A percentile compares a stretch with the other conserved stretches of the same genome.
Conservation (phyloP, 1,140 invertebrate genomes). For the Latrodectus geometricus region DNA sequence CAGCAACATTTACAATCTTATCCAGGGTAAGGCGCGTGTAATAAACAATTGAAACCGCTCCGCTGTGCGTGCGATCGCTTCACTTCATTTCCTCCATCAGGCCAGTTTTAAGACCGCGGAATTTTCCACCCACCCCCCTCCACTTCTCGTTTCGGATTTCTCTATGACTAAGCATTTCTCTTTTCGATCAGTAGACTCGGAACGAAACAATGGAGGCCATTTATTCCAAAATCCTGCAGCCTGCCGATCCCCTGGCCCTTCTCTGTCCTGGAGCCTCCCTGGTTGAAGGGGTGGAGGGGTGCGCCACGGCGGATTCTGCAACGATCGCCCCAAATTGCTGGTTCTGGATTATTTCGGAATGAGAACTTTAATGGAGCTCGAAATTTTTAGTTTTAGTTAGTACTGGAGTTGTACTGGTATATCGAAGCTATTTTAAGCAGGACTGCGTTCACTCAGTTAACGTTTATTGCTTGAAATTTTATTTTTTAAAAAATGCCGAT, state of each 20-base stretch:
- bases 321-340: not conserved
- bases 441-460: too few species aligned
- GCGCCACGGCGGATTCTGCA: not conserved
- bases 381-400: too few species aligned
- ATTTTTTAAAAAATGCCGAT: too few species aligned
- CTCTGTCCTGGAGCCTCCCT: too few species aligned
- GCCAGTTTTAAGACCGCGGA: not conserved
- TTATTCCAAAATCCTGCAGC: not conserved
- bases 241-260: not conserved
- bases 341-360: not conserved
- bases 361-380: not conserved
- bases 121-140: not conserved
- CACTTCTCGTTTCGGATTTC: not conserved
- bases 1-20: not conserved
- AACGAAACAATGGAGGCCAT: not conserved
- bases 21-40: too few species aligned
- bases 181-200: not conserved
- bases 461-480: too few species aligned
- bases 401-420: too few species aligned
- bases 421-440: too few species aligned
- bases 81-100: not conserved
- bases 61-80: not conserved
- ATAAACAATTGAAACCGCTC: not conserved
- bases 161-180: not conserved
- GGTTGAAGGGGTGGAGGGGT: not conserved